Evolutionary conservation across 1,140 invertebrate species (phyloP).

Genomic region (Trichonephila clavata): DNA sequence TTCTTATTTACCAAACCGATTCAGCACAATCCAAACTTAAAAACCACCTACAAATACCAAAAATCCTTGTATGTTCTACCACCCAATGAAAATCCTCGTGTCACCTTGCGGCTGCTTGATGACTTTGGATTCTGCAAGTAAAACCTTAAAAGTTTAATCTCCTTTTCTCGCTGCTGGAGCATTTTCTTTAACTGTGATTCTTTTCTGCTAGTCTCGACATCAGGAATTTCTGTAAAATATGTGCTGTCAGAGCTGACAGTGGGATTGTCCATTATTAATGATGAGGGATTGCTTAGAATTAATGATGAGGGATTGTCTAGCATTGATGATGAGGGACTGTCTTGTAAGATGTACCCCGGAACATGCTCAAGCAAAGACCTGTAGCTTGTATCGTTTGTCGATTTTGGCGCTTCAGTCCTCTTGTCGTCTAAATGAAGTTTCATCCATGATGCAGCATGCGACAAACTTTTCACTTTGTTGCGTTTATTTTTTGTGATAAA

Average conservation of each 20-base stretch:
- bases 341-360: not conserved
- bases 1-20: no score
- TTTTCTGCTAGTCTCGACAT: not conserved
- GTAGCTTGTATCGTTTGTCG: not conserved
- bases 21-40: not conserved
- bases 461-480: not conserved
- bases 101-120: not conserved
- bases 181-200: constrained; percentile 4
- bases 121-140: not conserved
- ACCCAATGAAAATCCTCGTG: constrained; percentile 5
- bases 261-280: not conserved
- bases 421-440: not conserved
- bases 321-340: not conserved
- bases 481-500: not conserved
- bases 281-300: not conserved
- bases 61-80: constrained; percentile 56
- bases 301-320: not conserved
- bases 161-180: not conserved
- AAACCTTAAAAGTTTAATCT: constrained; percentile 30
- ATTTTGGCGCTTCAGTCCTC: not conserved
- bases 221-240: not conserved
- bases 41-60: constrained; percentile 46
- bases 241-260: not conserved
- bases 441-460: not conserved
- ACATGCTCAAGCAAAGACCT: not conserved